Base-by-base conservation (phyloP, 1,140 invertebrate species). In the Cephus cinctus region DNA sequence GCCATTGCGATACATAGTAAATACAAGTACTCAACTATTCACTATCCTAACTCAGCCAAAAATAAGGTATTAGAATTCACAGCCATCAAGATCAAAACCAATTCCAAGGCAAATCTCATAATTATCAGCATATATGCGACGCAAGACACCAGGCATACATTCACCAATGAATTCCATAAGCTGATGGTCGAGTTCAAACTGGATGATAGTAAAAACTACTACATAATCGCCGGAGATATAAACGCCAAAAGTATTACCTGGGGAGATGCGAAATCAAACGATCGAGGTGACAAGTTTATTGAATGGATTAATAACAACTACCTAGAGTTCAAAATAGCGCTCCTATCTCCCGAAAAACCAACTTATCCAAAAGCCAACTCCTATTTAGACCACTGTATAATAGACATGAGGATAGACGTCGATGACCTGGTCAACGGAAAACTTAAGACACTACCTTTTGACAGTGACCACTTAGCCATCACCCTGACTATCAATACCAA, bases 11-110 rank as follows among this genome's bases (percentile, higher is more conserved):
- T 53, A 0, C 47, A 44, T 23, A 31, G 38, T 2, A 39, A 30
- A 11, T 38, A 48, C 19, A 18, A 32, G 2, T 41, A 25, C 15
- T 15, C 21, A 6, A 8, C 21, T 5, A 40, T 44, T 8, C 21
- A 5, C 2, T 22, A 16, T 12, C 36, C 35, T 5, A 22, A 8
- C n/a, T 44, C 48, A 3, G 14, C 1, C 9, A 14, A 9, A 5
- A 50, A 50, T 9, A 31, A 21, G 27, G 23, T 44, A 2, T 19
- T 50, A 20, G 42, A 50, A 44, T 50, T 40, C 25, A 44, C 48
- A 19, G 16, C 40, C 5, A 40, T 44, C 8, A 50, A 50, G 31
- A 9, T 44, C 0, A 25, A 38, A 11, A 31, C 19, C 4, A 15
- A 1, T 2, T 4, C 15, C 8, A 32, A 44, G 14, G 20, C 21